Conservation (phyloP, 2,888 invertebrate genomes). For the Apodemia mormo region DNA sequence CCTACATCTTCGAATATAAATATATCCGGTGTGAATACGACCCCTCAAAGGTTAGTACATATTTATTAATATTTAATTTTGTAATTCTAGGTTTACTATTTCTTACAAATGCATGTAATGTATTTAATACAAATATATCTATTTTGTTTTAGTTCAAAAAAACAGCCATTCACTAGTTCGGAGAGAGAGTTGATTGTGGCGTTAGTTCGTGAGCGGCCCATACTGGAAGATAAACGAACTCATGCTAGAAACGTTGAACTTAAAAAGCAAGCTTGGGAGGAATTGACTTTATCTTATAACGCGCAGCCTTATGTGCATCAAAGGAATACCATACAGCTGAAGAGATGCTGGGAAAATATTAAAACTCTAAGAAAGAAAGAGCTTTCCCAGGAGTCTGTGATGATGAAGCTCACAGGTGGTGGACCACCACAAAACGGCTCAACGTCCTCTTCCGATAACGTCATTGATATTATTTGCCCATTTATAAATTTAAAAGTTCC, state of each 20-base stretch:
- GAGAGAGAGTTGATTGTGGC: conserved; percentile 25
- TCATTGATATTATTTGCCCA: conserved; percentile 22
- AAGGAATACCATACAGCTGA: conserved; percentile 27
- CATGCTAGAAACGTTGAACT: conserved; percentile 28
- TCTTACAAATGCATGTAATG: no score
- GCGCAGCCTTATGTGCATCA: conserved; percentile 26
- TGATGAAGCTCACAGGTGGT: conserved; percentile 11
- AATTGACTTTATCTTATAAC: conserved; percentile 24
- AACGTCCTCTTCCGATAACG: conserved; percentile 1
- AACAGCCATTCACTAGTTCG: conserved; percentile 17
- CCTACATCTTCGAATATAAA: no score
- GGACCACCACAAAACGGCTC: conserved; percentile 13
- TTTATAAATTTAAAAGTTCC: conserved; percentile 25
- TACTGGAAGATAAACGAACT: conserved; percentile 30
- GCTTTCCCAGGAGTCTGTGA: conserved; percentile 21
- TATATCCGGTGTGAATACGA: no score
- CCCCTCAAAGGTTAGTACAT: no score
- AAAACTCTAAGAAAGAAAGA: conserved; percentile 29
- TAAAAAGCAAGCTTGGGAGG: conserved; percentile 27
- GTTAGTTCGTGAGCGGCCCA: conserved; percentile 28
- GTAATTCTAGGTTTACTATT: no score
- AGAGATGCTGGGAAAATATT: conserved; percentile 32
- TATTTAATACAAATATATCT: not conserved
- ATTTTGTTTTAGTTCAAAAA: conserved; percentile 20
- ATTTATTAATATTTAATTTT: no score